Percentiles rank a stretch among this genome's conserved stretches.
Conservation (phyloP, 1,140 invertebrate genomes). For the Coelopa frigida region DNA sequence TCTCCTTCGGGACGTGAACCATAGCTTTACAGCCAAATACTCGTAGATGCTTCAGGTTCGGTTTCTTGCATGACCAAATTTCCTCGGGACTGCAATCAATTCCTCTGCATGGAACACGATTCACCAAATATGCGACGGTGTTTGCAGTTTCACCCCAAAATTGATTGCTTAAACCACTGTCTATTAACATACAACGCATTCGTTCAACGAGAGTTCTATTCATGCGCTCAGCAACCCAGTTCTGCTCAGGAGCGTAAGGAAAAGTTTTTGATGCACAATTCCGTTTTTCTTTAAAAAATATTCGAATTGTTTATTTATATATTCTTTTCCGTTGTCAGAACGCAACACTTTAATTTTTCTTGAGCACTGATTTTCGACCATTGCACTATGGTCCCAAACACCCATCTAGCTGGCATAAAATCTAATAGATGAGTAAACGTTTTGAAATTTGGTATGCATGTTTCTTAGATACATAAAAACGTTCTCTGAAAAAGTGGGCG, state of each 20-base stretch:
- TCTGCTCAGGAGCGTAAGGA: conserved; percentile 9
- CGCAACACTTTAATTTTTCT: conserved; percentile 14
- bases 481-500: too few species aligned
- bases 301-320: conserved; percentile 21
- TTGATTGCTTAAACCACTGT: conserved; percentile 30
- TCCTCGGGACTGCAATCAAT: conserved; percentile 15
- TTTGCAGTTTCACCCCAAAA: conserved; percentile 48
- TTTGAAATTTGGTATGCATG: too few species aligned
- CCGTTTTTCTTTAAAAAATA: conserved; percentile 6
- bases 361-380: conserved; percentile 32
- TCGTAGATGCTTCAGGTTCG: conserved; percentile 14
- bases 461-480: too few species aligned
- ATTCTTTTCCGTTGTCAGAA: conserved; percentile 46
- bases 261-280: conserved; percentile 10
- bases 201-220: conserved; percentile 8
- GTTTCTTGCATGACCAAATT: conserved; percentile 16
- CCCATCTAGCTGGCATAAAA: too few species aligned
- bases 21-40: conserved; percentile 13
- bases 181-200: conserved; percentile 19
- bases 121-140: conserved; percentile 18
- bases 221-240: conserved; percentile 2
- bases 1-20: conserved; percentile 19
- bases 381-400: too few species aligned
- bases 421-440: too few species aligned
- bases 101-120: conserved; percentile 7